Evolutionary conservation across 2,113 vertebrate species (phyloP), one percentile per base, ranked within the genome.

Genomic region (Rana temporaria): DNA sequence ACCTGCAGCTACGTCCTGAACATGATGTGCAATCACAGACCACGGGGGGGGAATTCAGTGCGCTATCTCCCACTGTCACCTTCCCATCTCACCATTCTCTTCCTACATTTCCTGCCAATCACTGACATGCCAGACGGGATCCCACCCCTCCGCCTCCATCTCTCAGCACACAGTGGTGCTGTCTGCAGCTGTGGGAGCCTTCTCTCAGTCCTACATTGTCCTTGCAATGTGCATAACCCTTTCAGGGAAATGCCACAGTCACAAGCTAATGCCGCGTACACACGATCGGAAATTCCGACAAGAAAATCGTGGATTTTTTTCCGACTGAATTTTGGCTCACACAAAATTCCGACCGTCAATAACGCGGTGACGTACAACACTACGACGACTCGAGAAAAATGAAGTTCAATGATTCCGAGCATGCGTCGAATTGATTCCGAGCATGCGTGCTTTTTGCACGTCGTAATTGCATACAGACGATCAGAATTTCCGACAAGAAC

Each of bases 11-110:
- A 8, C 24, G 14, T 48, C 42, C 42, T 6, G 22, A 52, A 72
- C 69, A 69, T 48, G 69, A 69, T 48, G 69, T 72, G 12, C 30
- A 60, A 32, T 59, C 30, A 38, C 7, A 38, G 56, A 74, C 18
- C 55, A 34, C 6, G 60, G 26, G 55, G 26, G 55, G n/a, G 38
- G 20, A 48, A 22, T 63, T 22, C 20, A 64, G 48, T 52, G 38
- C 22, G 20, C 17, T 24, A 15, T 26, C 20, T 22, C 73, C 59
- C 18, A n/a, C 73, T 75, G 72, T 62, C 72, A 16, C 1, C 57
- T 52, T 15, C 56, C 30, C 12, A 62, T 76, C 59, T 34, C 72
- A 2, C 64, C 18, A n/a, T 12, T 30, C 32, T 32, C n/a, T 20
- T n/a, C n/a, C 32, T 17, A 1, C 57, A 62, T 48, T n/a, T 11